Conservation (phyloP, 2,113 vertebrate species). For the Pterocles gutturalis region DNA sequence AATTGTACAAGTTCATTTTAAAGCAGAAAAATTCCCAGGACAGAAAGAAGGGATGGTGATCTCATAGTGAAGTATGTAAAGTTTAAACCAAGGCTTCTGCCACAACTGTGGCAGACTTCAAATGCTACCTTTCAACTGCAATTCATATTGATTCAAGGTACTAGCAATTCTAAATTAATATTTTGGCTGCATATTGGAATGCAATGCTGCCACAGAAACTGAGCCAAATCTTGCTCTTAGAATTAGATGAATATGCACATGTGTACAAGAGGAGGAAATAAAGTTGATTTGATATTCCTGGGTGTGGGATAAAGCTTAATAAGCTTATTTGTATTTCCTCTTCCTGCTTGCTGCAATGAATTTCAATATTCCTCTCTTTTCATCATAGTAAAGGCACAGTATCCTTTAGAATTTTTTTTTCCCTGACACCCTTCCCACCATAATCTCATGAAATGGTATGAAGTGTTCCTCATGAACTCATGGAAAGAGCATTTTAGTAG, state of each 20-base stretch:
- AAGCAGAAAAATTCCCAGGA: not conserved
- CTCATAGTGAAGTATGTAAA: not conserved
- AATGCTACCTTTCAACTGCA: not conserved
- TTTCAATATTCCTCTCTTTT: not conserved
- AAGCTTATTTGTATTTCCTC: not conserved
- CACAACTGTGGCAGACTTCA: not conserved
- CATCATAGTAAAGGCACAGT: not conserved
- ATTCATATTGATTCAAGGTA: not conserved
- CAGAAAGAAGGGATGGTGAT: not conserved
- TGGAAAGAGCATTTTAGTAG: not conserved
- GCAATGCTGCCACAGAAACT: not conserved
- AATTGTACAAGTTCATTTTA: not conserved
- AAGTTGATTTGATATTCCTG: not conserved
- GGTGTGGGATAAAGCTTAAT: not conserved
- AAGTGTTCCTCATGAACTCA: not conserved
- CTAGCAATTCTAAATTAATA: not conserved
- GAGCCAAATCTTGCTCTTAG: not conserved
- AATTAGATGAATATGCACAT: not conserved
- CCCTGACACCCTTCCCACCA: not conserved
- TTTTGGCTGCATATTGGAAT: not conserved
- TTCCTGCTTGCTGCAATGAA: not conserved
- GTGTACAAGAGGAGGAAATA: not conserved
- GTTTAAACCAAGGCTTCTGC: not conserved
- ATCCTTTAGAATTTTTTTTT: not conserved
- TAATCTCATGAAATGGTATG: not conserved